These are phyloP conservation scores for Callospermophilus lateralis DNA, from an alignment of 2,113 vertebrate genomes.

Conservation along the genomic window DNA sequence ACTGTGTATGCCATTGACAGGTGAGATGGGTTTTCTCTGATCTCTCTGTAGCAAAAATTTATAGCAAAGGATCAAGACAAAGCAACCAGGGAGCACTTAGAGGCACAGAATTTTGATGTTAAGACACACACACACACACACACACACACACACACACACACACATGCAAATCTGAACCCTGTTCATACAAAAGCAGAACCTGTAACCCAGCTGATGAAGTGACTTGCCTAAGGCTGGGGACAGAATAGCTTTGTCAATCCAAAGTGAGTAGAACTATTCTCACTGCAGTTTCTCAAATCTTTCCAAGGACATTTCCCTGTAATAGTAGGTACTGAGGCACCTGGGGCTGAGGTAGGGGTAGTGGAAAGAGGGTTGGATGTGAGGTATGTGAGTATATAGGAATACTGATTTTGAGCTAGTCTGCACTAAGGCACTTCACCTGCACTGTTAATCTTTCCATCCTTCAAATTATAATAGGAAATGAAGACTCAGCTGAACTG, in stretches of 20 bases:
- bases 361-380: fast-evolving
- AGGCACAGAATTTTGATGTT: neutral
- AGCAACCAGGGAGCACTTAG: neutral
- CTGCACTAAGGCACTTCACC: neutral
- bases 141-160: neutral
- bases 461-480: neutral
- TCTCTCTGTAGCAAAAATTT: neutral
- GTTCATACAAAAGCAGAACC: neutral
- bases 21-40: neutral
- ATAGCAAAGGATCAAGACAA: neutral
- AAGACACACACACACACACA: neutral
- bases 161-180: too few species aligned
- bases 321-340: neutral
- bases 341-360: neutral
- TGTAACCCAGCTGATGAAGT: neutral
- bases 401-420: neutral
- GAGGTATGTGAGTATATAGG: too few species aligned
- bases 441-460: neutral
- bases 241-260: neutral
- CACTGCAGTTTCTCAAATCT: neutral
- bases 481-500: neutral
- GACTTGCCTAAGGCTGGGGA: neutral
- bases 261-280: neutral
- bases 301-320: neutral
- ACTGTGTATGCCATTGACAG: neutral